phyloP scores from a whole-genome alignment of 2,113 vertebrate species.

The Archilochus colubris region DNA sequence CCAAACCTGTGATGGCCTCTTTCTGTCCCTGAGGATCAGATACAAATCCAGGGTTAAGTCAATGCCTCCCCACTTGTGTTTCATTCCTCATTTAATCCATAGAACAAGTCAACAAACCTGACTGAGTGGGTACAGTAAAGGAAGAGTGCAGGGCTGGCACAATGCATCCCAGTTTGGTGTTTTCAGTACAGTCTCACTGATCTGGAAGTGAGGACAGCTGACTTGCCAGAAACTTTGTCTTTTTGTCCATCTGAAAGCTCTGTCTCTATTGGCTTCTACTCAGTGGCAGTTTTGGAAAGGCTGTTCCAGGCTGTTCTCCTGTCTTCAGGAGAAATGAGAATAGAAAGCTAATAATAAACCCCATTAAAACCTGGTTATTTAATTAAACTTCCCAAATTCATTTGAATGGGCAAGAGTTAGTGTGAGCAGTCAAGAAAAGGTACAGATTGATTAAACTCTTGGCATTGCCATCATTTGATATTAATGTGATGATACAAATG shows the following conservation, averaged over 20 bases:
- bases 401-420: neutral
- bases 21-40: neutral
- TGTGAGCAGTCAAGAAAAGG: neutral
- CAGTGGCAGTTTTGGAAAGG: neutral
- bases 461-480: neutral
- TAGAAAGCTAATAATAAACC: neutral
- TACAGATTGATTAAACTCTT: conserved; percentile 12
- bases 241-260: neutral
- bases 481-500: neutral
- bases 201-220: neutral
- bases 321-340: neutral
- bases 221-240: neutral
- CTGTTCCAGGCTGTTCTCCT: neutral
- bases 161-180: neutral
- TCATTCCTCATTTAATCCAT: neutral
- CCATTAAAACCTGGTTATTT: neutral
- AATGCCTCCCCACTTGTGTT: neutral
- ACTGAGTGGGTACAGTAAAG: neutral
- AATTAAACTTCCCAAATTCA: neutral
- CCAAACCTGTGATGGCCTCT: neutral
- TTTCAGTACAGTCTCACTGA: neutral
- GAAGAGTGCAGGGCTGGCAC: neutral
- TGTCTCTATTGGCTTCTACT: neutral
- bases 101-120: neutral
- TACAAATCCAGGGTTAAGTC: neutral